Percentiles rank a stretch among this genome's conserved stretches.
phyloP scores from a whole-genome alignment of 37 sponge, comb jelly and placozoan genomes.

The Chondrosia reniformis region DNA sequence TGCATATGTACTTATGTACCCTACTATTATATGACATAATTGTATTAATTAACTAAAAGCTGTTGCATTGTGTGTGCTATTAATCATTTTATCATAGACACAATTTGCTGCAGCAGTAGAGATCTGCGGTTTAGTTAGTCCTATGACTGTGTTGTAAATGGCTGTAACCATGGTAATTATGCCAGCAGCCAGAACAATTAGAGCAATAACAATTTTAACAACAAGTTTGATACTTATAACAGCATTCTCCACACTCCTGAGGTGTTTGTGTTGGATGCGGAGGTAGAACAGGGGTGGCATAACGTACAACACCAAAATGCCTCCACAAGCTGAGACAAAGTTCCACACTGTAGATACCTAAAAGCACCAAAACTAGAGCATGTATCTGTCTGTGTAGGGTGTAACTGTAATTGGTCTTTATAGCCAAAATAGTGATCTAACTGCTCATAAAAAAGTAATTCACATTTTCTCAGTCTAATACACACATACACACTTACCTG shows the following conservation, averaged over 20 bases:
- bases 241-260: neutral
- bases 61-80: too few relatives aligned
- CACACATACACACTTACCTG: constrained; percentile 38
- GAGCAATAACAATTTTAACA: neutral
- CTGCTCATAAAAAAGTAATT: too few relatives aligned
- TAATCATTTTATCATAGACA: too few relatives aligned
- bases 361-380: neutral
- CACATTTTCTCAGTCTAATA: too few relatives aligned
- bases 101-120: too few relatives aligned
- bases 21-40: too few relatives aligned
- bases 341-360: constrained; percentile 73
- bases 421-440: too few relatives aligned
- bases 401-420: too few relatives aligned
- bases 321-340: constrained; percentile 70
- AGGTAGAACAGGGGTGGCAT: constrained; percentile 71
- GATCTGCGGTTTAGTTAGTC: too few relatives aligned
- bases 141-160: neutral
- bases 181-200: neutral
- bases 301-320: constrained; percentile 66
- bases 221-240: neutral
- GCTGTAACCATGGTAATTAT: too few relatives aligned
- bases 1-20: too few relatives aligned
- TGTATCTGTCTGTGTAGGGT: constrained; percentile 10
- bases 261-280: constrained; percentile 40
- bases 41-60: too few relatives aligned